phyloP scores from a whole-genome alignment of 1,140 invertebrate species.

The Apis dorsata region DNA sequence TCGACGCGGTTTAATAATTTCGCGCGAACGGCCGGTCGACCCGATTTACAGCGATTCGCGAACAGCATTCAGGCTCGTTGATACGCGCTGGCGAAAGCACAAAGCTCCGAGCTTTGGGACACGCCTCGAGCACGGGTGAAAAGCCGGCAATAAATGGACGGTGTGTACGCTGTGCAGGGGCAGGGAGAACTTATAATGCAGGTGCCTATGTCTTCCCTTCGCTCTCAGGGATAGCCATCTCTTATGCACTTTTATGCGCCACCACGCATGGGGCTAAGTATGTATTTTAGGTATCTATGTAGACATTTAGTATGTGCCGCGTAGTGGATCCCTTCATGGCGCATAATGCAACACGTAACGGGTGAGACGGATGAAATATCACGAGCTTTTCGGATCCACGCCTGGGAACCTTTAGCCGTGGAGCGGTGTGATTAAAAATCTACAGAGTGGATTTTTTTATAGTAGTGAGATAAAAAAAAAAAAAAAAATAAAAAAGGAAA shows the following conservation, averaged over 20 bases:
- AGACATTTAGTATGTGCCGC: constrained; percentile 64
- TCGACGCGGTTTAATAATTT: constrained; percentile 41
- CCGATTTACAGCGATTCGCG: constrained; percentile 54
- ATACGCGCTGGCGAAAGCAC: constrained; percentile 69
- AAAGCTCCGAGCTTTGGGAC: constrained; percentile 72
- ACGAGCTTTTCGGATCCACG: background rate
- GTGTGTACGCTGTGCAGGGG: constrained; percentile 67
- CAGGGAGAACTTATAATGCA: constrained; percentile 72
- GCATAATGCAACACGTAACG: constrained; percentile 42
- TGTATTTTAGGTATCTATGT: constrained; percentile 67
- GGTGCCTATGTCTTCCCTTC: constrained; percentile 70
- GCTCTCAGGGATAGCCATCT: constrained; percentile 75
- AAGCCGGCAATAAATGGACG: constrained; percentile 76
- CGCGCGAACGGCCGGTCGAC: constrained; percentile 40
- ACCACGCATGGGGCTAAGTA: constrained; percentile 59
- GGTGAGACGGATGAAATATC: constrained; percentile 47
- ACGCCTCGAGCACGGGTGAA: constrained; percentile 69
- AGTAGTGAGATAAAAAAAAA: no score
- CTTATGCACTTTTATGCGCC: constrained; percentile 78
- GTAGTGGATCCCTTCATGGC: constrained; percentile 43
- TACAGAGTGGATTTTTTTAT: background rate
- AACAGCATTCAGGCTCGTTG: constrained; percentile 55
- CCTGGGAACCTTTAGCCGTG: background rate
- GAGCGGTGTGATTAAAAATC: background rate
- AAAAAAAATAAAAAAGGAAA: no score